phyloP scores from a whole-genome alignment of 2,888 invertebrate genomes.

The Lasioglossum leucozonium region DNA sequence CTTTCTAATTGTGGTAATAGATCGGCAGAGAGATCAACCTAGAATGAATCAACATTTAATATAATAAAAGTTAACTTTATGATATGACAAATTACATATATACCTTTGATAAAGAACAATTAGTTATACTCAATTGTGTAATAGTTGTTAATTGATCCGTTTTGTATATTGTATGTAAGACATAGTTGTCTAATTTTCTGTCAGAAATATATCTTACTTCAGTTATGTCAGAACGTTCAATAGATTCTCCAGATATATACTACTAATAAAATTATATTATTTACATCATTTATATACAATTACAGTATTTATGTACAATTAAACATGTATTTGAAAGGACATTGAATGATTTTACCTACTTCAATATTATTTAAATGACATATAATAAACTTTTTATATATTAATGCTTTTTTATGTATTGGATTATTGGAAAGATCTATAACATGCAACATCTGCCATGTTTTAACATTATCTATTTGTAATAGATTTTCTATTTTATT shows the following conservation, averaged over 20 bases:
- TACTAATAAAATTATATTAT: constrained; percentile 29
- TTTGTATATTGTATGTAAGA: constrained; percentile 53
- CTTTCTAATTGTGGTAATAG: constrained; percentile 68
- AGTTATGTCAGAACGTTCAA: constrained; percentile 48
- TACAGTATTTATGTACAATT: background rate
- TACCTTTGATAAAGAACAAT: constrained; percentile 69
- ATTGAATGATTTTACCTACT: constrained; percentile 39
- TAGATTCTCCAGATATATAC: constrained; percentile 61
- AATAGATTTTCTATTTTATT: constrained; percentile 55
- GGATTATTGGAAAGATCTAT: constrained; percentile 64
- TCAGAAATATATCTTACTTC: constrained; percentile 59
- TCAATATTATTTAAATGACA: constrained; percentile 57
- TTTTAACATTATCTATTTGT: constrained; percentile 64
- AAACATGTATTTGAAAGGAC: background rate
- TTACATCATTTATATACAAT: background rate
- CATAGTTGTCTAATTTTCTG: constrained; percentile 60
- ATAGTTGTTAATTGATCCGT: constrained; percentile 53
- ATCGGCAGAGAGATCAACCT: constrained; percentile 65
- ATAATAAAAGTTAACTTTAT: background rate
- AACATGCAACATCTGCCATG: constrained; percentile 57
- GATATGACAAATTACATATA: constrained; percentile 35
- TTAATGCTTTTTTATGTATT: constrained; percentile 34
- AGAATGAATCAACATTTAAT: constrained; percentile 7
- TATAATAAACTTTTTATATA: constrained; percentile 59
- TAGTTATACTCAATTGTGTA: constrained; percentile 64